A percentile compares a stretch with the other conserved stretches of the same genome.
phyloP scores from a whole-genome alignment of 2,113 vertebrate species.

The Pseudolaguvia tuberculata region DNA sequence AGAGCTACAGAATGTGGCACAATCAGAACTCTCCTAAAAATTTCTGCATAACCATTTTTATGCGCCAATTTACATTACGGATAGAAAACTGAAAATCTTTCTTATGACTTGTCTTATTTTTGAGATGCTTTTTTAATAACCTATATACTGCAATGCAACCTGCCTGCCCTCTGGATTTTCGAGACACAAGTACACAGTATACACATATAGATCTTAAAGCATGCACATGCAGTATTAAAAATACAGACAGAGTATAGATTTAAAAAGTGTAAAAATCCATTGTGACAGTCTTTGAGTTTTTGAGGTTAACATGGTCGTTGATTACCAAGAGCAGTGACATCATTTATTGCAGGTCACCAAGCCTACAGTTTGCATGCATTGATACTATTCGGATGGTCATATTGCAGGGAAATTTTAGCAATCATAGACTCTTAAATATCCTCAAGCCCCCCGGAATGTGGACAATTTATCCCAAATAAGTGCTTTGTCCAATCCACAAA shows the following conservation, averaged over 20 bases:
- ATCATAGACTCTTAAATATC: not conserved
- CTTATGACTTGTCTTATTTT: not conserved
- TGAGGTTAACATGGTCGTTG: conserved; percentile 69
- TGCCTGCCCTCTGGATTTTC: conserved; percentile 53
- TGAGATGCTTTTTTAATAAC: not conserved
- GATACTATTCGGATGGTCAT: not conserved
- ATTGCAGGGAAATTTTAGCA: conserved; percentile 3
- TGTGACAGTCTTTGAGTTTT: conserved; percentile 69
- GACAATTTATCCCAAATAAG: not conserved
- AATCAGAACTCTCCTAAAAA: conserved; percentile 17
- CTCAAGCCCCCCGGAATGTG: not conserved
- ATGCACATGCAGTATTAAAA: conserved; percentile 76
- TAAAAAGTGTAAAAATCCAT: conserved; percentile 70
- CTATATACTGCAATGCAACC: conserved; percentile 10
- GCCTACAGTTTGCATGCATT: conserved; percentile 25
- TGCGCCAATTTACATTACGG: not conserved
- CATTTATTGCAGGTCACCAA: conserved; percentile 52
- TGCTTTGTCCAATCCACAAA: not conserved
- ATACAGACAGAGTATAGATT: conserved; percentile 60
- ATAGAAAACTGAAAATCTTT: not conserved
- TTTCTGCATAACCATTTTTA: not conserved
- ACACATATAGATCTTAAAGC: conserved; percentile 57
- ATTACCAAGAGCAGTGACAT: conserved; percentile 61
- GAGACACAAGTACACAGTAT: conserved; percentile 55
- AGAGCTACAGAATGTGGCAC: conserved; percentile 17